Evolutionary conservation across 2,113 vertebrate genomes (phyloP).

Genomic region (Sorex araneus): DNA sequence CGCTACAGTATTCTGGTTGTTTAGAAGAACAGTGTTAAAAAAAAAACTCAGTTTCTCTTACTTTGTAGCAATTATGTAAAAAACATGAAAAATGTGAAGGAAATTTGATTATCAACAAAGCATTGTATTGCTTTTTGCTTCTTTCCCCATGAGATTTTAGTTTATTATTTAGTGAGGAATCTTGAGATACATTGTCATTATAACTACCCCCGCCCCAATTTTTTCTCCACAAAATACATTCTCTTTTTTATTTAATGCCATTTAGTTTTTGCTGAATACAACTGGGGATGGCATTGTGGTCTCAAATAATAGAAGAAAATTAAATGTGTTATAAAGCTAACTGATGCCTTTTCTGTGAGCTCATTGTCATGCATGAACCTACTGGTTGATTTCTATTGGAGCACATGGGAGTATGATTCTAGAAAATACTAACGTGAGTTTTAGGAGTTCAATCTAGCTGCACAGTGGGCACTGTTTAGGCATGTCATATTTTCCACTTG

Average conservation of each 20-base stretch:
- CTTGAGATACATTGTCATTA: constrained; percentile 1
- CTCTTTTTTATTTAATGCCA: constrained; percentile 54
- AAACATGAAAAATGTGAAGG: constrained; percentile 21
- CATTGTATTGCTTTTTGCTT: constrained; percentile 19
- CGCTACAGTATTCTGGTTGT: constrained; percentile 37
- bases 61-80: constrained; percentile 20
- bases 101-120: constrained; percentile 6
- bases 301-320: constrained; percentile 60
- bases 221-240: constrained; percentile 31
- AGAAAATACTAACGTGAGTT: constrained; percentile 52
- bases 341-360: constrained; percentile 20
- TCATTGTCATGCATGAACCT: constrained; percentile 38
- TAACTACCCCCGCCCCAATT: neutral
- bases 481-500: constrained; percentile 37
- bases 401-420: constrained; percentile 10
- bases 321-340: constrained; percentile 53
- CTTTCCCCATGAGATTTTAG: constrained; percentile 12
- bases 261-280: constrained; percentile 64
- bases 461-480: neutral
- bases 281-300: constrained; percentile 15
- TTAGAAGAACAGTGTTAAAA: constrained; percentile 19
- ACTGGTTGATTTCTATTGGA: too few species aligned
- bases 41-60: constrained; percentile 40
- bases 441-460: neutral
- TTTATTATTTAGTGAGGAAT: constrained; percentile 51